Evolutionary conservation across 2,113 vertebrate species (phyloP).

Genomic region (Silurus glanis): DNA sequence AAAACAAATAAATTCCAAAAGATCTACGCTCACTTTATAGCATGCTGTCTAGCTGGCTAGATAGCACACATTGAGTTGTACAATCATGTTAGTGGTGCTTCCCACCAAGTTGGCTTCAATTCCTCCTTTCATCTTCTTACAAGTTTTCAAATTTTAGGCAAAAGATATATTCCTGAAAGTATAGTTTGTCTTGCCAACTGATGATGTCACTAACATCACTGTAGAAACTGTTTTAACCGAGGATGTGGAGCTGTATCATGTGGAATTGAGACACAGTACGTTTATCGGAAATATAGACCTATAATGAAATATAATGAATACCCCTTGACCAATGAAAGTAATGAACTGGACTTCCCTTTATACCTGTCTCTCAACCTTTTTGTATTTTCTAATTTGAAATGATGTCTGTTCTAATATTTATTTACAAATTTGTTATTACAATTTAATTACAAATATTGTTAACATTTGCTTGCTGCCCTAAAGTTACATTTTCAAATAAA

Average conservation of each 20-base stretch:
- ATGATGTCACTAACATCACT: neutral
- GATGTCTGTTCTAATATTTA: neutral
- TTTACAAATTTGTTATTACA: neutral
- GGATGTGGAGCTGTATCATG: neutral
- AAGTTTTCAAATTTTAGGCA: neutral
- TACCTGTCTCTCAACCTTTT: neutral
- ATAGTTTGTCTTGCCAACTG: neutral
- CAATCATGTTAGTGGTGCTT: neutral
- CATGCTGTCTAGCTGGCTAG: neutral
- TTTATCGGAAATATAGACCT: neutral
- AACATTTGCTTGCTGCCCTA: neutral
- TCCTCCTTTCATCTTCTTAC: neutral
- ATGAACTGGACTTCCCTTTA: neutral
- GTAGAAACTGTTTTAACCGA: neutral
- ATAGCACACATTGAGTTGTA: neutral
- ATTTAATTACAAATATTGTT: neutral
- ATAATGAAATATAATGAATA: neutral
- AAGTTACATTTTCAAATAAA: neutral
- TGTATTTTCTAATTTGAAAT: neutral
- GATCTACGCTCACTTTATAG: neutral
- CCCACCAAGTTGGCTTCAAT: neutral
- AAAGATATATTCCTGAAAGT: neutral
- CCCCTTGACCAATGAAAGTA: neutral
- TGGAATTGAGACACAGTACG: too few species aligned
- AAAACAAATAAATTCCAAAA: neutral